phyloP scores from a whole-genome alignment of 2,797 vertebrate genomes.

The Gymnopithys bicolor region DNA sequence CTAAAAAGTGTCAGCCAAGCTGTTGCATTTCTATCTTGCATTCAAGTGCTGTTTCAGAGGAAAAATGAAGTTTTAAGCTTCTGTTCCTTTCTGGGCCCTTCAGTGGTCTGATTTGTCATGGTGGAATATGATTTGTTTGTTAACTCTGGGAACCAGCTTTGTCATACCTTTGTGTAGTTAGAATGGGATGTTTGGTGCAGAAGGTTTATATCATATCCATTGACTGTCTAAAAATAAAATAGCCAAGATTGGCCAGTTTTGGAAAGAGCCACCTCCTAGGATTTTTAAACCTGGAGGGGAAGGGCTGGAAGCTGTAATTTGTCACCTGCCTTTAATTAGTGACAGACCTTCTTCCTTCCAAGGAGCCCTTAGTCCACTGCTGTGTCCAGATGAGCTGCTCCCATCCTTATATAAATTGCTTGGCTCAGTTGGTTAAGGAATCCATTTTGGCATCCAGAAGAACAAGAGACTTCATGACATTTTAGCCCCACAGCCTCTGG shows the following conservation, averaged over 20 bases:
- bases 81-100: neutral
- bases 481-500: neutral
- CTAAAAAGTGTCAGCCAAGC: neutral
- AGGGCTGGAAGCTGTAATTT: neutral
- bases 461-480: neutral
- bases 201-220: neutral
- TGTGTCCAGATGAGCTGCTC: neutral
- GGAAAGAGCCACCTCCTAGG: neutral
- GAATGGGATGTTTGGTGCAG: neutral
- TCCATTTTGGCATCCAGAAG: neutral
- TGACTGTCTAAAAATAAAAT: neutral
- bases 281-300: neutral
- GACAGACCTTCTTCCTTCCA: neutral
- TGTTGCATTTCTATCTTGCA: neutral
- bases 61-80: neutral
- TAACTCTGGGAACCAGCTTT: neutral
- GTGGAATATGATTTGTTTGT: rapidly evolving
- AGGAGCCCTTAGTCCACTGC: neutral
- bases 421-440: neutral
- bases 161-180: neutral
- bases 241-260: neutral
- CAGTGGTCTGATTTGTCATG: neutral
- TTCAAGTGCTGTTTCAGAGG: neutral
- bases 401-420: neutral
- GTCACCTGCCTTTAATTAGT: neutral